phyloP scores from a whole-genome alignment of 1,140 invertebrate species.

The Drosophila athabasca region DNA sequence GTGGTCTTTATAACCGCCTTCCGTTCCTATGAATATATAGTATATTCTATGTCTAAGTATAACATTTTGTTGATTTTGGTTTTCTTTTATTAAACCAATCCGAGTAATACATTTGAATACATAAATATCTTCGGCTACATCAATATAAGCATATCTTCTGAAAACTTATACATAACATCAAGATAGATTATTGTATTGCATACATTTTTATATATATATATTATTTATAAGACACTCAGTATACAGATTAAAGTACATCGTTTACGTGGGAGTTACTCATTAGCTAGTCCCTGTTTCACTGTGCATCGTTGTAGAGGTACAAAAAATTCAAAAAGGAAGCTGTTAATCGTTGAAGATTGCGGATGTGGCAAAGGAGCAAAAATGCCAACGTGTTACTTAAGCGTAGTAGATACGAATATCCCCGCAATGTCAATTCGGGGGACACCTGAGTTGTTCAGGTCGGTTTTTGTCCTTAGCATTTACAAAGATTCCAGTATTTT shows the following conservation, averaged over 20 bases:
- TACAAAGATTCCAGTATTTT: conserved; percentile 13
- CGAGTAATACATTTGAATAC: conserved; percentile 19
- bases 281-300: conserved; percentile 11
- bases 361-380: conserved; percentile 26
- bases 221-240: conserved; percentile 61
- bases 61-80: conserved; percentile 16
- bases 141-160: conserved; percentile 29
- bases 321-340: conserved; percentile 37
- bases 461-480: conserved; percentile 9
- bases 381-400: conserved; percentile 45
- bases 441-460: conserved; percentile 33
- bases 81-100: conserved; percentile 20
- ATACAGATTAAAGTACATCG: conserved; percentile 56
- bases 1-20: too few species aligned
- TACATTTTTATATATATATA: conserved; percentile 6
- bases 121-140: conserved; percentile 25
- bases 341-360: conserved; percentile 25
- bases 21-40: too few species aligned
- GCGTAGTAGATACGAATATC: conserved; percentile 22
- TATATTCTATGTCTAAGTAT: background rate
- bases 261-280: conserved; percentile 24
- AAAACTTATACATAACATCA: conserved; percentile 12
- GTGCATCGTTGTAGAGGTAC: conserved; percentile 23
- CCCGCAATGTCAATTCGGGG: conserved; percentile 9
- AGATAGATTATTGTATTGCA: background rate